phyloP scores from a whole-genome alignment of 2,113 vertebrate genomes.

The Butastur rufipennis region DNA sequence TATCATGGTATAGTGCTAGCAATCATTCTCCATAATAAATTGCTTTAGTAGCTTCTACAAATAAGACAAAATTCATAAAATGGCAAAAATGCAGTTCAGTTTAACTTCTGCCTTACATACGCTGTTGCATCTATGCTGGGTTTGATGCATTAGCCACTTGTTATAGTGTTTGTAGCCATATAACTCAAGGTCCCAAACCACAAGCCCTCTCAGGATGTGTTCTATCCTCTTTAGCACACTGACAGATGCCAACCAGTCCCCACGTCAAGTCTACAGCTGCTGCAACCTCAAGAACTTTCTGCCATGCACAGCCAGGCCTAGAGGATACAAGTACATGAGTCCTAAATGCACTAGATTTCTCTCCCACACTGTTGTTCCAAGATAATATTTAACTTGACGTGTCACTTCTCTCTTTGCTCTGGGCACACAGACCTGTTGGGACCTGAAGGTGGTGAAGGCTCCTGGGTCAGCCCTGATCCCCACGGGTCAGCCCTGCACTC shows the following conservation, averaged over 20 bases:
- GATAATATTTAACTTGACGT: not conserved
- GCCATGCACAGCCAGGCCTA: not conserved
- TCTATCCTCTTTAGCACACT: not conserved
- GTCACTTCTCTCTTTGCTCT: not conserved
- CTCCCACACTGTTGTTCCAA: not conserved
- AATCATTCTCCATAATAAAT: not conserved
- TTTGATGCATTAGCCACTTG: not conserved
- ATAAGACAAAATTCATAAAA: not conserved
- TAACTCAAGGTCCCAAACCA: not conserved
- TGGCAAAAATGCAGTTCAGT: not conserved
- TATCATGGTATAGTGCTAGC: not conserved
- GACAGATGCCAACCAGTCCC: not conserved
- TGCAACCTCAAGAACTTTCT: not conserved
- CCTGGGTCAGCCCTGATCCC: not conserved
- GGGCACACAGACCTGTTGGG: accelerated
- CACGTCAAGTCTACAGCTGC: not conserved
- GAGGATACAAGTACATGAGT: not conserved
- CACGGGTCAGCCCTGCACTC: not conserved
- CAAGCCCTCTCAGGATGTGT: not conserved
- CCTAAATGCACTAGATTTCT: not conserved
- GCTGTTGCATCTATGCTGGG: not conserved
- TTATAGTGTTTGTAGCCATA: not conserved
- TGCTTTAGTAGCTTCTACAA: not conserved
- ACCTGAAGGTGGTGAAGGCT: not conserved
- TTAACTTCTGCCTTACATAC: not conserved